A percentile compares a stretch with the other conserved stretches of the same genome.
phyloP scores from a whole-genome alignment of 2,797 vertebrate genomes.

The Epinephelus awoara region DNA sequence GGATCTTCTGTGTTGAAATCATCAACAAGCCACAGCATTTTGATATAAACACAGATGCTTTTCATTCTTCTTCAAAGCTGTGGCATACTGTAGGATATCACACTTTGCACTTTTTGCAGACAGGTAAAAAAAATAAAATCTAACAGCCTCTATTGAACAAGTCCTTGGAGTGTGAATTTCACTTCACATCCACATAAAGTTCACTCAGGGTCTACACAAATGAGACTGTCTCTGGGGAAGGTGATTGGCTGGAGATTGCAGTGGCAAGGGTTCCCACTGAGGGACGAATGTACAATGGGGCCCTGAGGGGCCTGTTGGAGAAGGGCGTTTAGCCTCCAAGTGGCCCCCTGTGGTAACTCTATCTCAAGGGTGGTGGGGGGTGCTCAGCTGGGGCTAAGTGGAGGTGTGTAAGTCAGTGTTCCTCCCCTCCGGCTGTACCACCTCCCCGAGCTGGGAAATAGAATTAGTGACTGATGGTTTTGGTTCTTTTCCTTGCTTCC shows the following conservation, averaged over 20 bases:
- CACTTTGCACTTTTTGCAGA: conserved; percentile 46
- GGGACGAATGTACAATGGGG: conserved; percentile 83
- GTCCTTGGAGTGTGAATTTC: conserved; percentile 71
- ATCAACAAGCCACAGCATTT: conserved; percentile 29
- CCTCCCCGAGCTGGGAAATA: conserved; percentile 84
- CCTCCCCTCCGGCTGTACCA: conserved; percentile 83
- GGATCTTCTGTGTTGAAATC: conserved; percentile 9
- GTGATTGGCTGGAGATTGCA: conserved; percentile 81
- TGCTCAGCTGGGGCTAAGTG: conserved; percentile 86
- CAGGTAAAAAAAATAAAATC: conserved; percentile 31
- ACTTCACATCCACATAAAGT: conserved; percentile 69
- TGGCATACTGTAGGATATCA: conserved; percentile 18
- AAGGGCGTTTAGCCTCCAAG: conserved; percentile 83
- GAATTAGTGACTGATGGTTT: conserved; percentile 82
- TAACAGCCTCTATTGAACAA: conserved; percentile 41
- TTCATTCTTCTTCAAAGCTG: conserved; percentile 19
- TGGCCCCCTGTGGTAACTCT: conserved; percentile 84
- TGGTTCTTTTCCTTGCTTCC: conserved; percentile 73
- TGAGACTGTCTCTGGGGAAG: conserved; percentile 78
- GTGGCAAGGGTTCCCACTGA: conserved; percentile 83
- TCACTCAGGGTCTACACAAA: conserved; percentile 77
- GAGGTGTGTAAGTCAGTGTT: conserved; percentile 85
- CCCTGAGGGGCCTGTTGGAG: conserved; percentile 80
- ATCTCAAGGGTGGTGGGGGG: conserved; percentile 86
- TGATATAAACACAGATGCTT: background rate